Percentiles rank a stretch among this genome's conserved stretches.
Evolutionary conservation across 2,888 invertebrate species (phyloP).

Genomic region (Pimpla rufipes): DNA sequence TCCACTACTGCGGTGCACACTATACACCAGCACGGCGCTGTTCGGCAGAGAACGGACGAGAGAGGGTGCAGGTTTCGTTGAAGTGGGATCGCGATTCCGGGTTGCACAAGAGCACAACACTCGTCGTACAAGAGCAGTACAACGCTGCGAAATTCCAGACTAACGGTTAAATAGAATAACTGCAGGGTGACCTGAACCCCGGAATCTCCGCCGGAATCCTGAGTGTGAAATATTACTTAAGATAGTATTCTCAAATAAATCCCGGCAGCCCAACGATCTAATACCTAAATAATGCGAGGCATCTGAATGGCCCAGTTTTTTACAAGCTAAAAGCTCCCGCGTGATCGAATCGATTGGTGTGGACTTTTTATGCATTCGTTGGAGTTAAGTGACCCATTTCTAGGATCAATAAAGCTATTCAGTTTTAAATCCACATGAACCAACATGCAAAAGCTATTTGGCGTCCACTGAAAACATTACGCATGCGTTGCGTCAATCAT

Average conservation of each 20-base stretch:
- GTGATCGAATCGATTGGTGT: too few relatives aligned
- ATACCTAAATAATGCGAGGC: not conserved
- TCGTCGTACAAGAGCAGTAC: not conserved
- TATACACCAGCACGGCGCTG: not conserved
- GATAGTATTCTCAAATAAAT: not conserved
- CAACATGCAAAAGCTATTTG: not conserved
- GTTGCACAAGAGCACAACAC: slow-evolving; percentile 10
- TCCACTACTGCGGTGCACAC: slow-evolving; percentile 20
- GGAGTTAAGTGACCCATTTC: too few relatives aligned
- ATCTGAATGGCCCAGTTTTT: not conserved
- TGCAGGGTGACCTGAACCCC: slow-evolving; percentile 10
- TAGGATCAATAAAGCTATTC: too few relatives aligned
- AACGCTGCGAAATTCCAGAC: slow-evolving; percentile 6
- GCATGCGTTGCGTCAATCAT: not conserved
- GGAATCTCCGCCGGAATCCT: not conserved
- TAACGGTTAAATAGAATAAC: slow-evolving; percentile 14
- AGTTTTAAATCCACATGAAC: too few relatives aligned
- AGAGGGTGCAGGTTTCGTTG: slow-evolving; percentile 21
- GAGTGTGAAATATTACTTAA: not conserved
- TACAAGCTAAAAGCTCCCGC: too few relatives aligned
- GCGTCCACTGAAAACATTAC: not conserved
- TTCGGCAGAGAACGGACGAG: slow-evolving; percentile 12
- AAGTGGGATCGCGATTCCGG: slow-evolving; percentile 28
- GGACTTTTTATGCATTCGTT: too few relatives aligned
- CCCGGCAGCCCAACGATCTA: not conserved